Evolutionary conservation across 2,888 invertebrate genomes (phyloP).

Genomic region (Diploptera punctata): DNA sequence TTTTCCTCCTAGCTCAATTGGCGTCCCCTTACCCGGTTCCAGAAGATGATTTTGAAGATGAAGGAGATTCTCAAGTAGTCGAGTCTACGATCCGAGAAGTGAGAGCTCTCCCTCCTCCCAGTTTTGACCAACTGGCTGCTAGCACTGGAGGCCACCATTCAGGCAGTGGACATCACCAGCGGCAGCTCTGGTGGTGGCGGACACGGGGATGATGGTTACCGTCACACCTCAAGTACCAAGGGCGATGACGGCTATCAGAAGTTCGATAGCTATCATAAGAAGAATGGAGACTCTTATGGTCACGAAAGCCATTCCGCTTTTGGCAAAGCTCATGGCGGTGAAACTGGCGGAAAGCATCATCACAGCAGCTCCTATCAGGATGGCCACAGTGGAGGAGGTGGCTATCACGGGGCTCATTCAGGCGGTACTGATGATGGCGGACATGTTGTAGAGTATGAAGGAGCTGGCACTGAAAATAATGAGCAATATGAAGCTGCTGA

Average conservation of each 20-base stretch:
- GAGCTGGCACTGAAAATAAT: constrained; percentile 48
- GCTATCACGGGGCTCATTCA: constrained; percentile 47
- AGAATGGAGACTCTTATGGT: constrained; percentile 74
- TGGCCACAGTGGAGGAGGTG: constrained; percentile 27
- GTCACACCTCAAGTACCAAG: constrained; percentile 66
- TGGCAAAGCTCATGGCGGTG: constrained; percentile 58
- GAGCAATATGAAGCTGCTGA: constrained; percentile 44
- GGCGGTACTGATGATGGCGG: constrained; percentile 64
- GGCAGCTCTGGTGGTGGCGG: constrained; percentile 67
- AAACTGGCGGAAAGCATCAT: constrained; percentile 48
- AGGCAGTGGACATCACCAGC: too few relatives aligned
- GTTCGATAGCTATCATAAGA: constrained; percentile 75
- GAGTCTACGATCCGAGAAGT: constrained; percentile 32
- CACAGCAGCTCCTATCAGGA: constrained; percentile 46
- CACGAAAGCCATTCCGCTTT: constrained; percentile 71
- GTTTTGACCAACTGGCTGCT: constrained; percentile 29
- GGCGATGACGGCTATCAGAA: constrained; percentile 73
- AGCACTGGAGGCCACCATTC: constrained; percentile 27
- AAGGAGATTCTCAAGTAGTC: constrained; percentile 14
- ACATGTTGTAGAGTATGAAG: constrained; percentile 54
- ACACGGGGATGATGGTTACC: constrained; percentile 66
- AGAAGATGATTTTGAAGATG: neutral
- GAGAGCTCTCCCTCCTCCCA: constrained; percentile 27
- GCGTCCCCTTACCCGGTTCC: neutral
- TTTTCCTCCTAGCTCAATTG: neutral